Evolutionary conservation across 1,140 invertebrate species (phyloP).

Genomic region (Macrocentrus cingulum): DNA sequence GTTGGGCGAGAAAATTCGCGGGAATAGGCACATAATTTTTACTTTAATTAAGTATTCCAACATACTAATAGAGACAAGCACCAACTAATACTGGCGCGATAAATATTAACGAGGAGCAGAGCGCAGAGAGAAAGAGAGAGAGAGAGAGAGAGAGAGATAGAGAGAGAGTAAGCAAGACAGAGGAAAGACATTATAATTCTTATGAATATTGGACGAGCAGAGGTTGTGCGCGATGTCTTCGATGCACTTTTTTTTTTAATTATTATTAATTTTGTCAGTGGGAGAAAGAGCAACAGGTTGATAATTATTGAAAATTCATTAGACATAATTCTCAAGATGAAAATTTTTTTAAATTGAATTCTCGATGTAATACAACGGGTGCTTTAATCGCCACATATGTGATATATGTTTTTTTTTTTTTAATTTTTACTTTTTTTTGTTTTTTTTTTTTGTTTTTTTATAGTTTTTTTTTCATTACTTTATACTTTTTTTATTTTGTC

Average conservation of each 20-base stretch:
- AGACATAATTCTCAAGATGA: too few relatives aligned
- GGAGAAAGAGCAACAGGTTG: background rate
- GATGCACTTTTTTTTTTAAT: conserved; percentile 4
- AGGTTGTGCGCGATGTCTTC: conserved; percentile 22
- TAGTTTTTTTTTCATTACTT: too few relatives aligned
- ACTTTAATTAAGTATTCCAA: conserved; percentile 14
- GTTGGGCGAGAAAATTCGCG: conserved; percentile 20
- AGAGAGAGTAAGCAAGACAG: background rate
- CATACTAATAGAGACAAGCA: background rate
- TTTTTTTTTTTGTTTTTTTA: too few relatives aligned
- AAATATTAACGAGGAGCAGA: background rate
- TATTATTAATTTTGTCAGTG: background rate
- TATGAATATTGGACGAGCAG: conserved; percentile 31
- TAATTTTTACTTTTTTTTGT: too few relatives aligned
- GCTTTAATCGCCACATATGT: conserved; percentile 25
- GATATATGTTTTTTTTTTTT: background rate
- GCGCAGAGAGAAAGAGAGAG: background rate
- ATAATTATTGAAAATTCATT: too few relatives aligned
- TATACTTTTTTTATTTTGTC: too few relatives aligned
- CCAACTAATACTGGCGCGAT: conserved; percentile 14
- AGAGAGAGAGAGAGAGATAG: background rate
- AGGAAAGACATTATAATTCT: conserved; percentile 30
- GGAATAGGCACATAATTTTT: conserved; percentile 23
- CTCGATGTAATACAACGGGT: conserved; percentile 22
- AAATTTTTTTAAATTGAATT: conserved; percentile 1